Evolutionary conservation across 2,888 invertebrate genomes (phyloP).

Genomic region (Halictus quadricinctus): DNA sequence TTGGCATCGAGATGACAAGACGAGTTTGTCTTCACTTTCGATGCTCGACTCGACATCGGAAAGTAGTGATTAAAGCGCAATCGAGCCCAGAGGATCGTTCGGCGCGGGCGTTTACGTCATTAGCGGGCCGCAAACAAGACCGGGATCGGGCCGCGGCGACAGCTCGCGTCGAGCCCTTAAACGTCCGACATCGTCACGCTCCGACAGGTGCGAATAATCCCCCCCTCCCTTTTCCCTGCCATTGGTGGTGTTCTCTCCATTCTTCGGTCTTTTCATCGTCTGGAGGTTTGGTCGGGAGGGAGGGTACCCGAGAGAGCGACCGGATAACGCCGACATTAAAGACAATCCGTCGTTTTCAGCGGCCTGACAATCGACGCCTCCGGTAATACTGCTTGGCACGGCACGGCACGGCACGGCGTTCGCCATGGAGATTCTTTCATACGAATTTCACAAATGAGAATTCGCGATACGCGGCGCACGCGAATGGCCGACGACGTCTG

Average conservation of each 20-base stretch:
- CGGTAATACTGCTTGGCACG: conserved; percentile 30
- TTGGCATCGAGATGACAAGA: neutral
- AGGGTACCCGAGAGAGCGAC: conserved; percentile 22
- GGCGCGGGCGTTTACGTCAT: neutral
- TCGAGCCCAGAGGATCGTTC: neutral
- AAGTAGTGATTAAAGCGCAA: neutral
- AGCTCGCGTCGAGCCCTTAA: conserved; percentile 33
- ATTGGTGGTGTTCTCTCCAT: conserved; percentile 32
- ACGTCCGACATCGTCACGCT: conserved; percentile 33
- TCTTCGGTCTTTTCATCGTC: conserved; percentile 53
- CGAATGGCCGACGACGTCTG: neutral
- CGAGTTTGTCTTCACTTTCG: neutral
- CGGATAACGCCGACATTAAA: conserved; percentile 55
- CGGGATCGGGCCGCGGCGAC: conserved; percentile 11
- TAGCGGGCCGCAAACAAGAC: conserved; percentile 2
- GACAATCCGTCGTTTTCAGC: conserved; percentile 60
- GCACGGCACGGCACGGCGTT: conserved; percentile 31
- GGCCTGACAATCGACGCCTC: conserved; percentile 62
- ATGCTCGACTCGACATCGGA: neutral
- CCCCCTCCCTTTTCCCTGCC: neutral
- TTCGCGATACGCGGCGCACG: conserved; percentile 43
- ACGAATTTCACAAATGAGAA: conserved; percentile 77
- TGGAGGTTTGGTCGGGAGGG: conserved; percentile 16
- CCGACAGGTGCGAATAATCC: conserved; percentile 60
- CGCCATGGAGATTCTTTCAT: conserved; percentile 72